phyloP scores from a whole-genome alignment of 2,113 vertebrate genomes.

The Panthera uncia region DNA sequence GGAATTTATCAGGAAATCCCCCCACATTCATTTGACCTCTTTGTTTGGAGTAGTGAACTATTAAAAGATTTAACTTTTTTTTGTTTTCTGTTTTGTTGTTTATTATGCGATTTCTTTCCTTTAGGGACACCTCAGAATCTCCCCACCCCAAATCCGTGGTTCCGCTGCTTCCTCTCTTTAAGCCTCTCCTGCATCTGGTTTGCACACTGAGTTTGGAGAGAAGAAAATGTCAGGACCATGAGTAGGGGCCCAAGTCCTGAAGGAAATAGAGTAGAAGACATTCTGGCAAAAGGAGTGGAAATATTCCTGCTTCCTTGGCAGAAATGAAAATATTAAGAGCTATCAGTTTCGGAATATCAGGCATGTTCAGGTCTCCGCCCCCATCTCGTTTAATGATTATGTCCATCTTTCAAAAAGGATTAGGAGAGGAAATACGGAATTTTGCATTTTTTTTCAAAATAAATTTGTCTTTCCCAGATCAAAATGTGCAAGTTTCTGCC shows the following conservation, averaged over 20 bases:
- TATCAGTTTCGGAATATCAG: neutral
- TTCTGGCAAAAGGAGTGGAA: neutral
- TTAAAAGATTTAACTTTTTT: neutral
- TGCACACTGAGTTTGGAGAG: neutral
- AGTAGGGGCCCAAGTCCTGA: neutral
- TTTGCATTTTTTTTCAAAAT: slow-evolving; percentile 32
- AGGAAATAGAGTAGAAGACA: neutral
- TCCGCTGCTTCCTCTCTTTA: neutral
- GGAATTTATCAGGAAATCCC: neutral
- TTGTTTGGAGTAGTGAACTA: neutral
- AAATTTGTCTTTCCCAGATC: neutral
- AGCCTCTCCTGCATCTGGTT: neutral
- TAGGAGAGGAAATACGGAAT: neutral
- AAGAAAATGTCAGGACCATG: neutral
- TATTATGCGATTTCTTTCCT: neutral
- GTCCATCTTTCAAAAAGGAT: neutral
- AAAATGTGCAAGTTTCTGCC: neutral
- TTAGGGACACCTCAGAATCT: neutral
- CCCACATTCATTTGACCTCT: slow-evolving; percentile 23
- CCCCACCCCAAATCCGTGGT: accelerated
- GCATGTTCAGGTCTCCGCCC: neutral
- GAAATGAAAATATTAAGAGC: neutral
- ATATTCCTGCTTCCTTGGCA: neutral
- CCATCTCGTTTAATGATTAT: neutral
- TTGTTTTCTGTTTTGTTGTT: neutral